phyloP scores from a whole-genome alignment of 2,888 invertebrate genomes.

The Eugnorisma glareosa region DNA sequence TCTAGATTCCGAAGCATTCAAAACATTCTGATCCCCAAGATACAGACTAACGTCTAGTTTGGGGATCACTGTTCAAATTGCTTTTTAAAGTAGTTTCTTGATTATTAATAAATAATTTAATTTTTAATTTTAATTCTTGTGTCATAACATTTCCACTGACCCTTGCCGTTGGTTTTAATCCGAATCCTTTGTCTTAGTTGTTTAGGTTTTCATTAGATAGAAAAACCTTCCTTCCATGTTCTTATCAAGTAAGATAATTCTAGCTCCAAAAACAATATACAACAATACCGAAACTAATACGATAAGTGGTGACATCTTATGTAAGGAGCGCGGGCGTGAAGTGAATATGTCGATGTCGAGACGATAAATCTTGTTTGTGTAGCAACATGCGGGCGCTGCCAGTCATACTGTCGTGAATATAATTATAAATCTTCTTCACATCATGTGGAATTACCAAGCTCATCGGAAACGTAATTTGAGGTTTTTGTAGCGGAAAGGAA shows the following conservation, averaged over 20 bases:
- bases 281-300: neutral
- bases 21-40: too few relatives aligned
- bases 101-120: too few relatives aligned
- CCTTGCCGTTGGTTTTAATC: neutral
- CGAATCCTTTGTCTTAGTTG: neutral
- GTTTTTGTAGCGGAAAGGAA: neutral
- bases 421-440: slow-evolving; percentile 8
- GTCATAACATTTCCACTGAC: too few relatives aligned
- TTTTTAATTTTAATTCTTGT: too few relatives aligned
- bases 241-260: neutral
- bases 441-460: neutral
- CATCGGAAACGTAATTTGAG: neutral
- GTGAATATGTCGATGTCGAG: neutral
- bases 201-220: neutral
- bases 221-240: neutral
- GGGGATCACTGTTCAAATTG: too few relatives aligned
- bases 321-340: neutral
- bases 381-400: slow-evolving; percentile 8
- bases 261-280: neutral
- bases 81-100: too few relatives aligned
- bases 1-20: neutral
- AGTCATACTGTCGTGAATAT: slow-evolving; percentile 5
- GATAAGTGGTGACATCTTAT: slow-evolving; percentile 2
- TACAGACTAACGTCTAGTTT: too few relatives aligned
- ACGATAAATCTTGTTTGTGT: slow-evolving; percentile 20